Conservation (phyloP, 2,888 invertebrate genomes). For the Disparrhopalites patrizii region DNA sequence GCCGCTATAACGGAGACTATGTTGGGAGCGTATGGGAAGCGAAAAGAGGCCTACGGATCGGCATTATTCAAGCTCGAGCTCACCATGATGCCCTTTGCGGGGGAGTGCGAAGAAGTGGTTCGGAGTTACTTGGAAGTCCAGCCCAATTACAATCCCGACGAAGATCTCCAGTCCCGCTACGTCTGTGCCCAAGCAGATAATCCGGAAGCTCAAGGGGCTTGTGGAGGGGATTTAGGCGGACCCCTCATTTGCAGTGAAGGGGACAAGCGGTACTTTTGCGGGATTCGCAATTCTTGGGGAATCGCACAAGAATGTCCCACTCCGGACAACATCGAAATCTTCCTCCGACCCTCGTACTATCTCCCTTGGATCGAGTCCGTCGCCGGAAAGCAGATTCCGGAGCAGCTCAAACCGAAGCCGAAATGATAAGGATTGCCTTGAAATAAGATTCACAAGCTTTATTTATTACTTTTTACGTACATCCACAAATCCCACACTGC, state of each 20-base stretch:
- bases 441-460: too few relatives aligned
- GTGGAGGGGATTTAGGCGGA: slow-evolving; percentile 16
- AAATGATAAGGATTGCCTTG: too few relatives aligned
- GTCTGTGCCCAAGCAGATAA: slow-evolving; percentile 9
- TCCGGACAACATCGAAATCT: slow-evolving; percentile 7
- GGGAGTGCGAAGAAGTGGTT: neutral
- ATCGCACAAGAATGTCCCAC: slow-evolving; percentile 1
- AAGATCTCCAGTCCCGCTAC: slow-evolving; percentile 1
- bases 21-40: neutral
- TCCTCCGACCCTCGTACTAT: slow-evolving; percentile 12
- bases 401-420: neutral
- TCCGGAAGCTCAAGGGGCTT: slow-evolving; percentile 1
- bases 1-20: neutral
- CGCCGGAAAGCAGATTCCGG: slow-evolving; percentile 13
- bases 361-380: slow-evolving; percentile 5
- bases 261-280: slow-evolving; percentile 9
- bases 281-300: slow-evolving; percentile 12
- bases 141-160: neutral
- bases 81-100: neutral
- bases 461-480: too few relatives aligned
- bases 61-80: slow-evolving; percentile 2
- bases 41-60: neutral
- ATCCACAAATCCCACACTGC: too few relatives aligned
- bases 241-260: neutral
- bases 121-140: neutral